Evolutionary conservation across 2,113 vertebrate species (phyloP).

Genomic region (Mystacornis crossleyi): DNA sequence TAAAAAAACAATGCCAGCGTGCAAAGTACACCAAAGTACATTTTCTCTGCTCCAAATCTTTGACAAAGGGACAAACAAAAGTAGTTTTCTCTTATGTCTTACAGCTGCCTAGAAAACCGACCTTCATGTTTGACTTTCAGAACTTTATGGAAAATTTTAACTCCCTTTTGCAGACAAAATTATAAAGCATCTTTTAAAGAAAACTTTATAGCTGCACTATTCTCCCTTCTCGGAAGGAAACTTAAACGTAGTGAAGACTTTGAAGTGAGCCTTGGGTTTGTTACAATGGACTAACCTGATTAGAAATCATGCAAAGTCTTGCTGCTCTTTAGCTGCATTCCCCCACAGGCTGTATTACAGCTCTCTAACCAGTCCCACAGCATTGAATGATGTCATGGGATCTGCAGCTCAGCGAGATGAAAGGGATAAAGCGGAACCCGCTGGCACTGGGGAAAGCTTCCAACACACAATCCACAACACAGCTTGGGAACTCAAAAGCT

Average conservation of each 20-base stretch:
- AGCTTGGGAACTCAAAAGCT: constrained; percentile 72
- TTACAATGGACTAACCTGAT: constrained; percentile 55
- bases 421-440: constrained; percentile 81
- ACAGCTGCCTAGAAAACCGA: neutral
- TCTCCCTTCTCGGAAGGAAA: neutral
- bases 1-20: neutral
- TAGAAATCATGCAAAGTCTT: constrained; percentile 67
- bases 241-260: neutral
- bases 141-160: neutral
- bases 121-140: neutral
- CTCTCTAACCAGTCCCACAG: constrained; percentile 77
- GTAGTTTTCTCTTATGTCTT: neutral
- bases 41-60: neutral
- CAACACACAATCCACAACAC: constrained; percentile 74
- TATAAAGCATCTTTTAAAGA: neutral
- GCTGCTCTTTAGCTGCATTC: constrained; percentile 63
- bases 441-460: constrained; percentile 78
- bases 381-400: constrained; percentile 84
- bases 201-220: neutral
- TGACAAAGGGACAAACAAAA: neutral
- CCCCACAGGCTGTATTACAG: constrained; percentile 76
- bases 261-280: constrained; percentile 23
- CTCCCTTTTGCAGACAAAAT: neutral
- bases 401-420: constrained; percentile 82
- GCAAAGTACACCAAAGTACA: neutral